A percentile compares a stretch with the other conserved stretches of the same genome.
phyloP scores from a whole-genome alignment of 2,113 vertebrate genomes.

The Rhinoderma darwinii region DNA sequence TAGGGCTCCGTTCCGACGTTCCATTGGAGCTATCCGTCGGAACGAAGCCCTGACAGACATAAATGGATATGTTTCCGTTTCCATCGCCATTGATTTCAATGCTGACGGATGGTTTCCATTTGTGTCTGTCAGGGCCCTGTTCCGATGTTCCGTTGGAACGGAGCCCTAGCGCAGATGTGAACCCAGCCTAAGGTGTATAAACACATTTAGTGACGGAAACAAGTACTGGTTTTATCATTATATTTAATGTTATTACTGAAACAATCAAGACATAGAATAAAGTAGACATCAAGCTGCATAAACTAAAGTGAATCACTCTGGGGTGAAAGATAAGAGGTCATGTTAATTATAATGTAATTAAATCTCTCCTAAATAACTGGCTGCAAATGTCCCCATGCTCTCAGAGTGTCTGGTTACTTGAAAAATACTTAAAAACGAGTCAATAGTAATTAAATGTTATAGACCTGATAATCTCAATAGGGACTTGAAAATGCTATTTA shows the following conservation, averaged over 20 bases:
- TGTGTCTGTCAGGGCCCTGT: too few species aligned
- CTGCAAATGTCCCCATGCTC: slow-evolving; percentile 25
- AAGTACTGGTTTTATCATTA: not conserved
- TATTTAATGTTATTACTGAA: slow-evolving; percentile 8
- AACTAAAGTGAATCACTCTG: slow-evolving; percentile 46
- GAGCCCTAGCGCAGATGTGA: too few species aligned
- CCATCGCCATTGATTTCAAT: too few species aligned
- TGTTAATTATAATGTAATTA: slow-evolving; percentile 56
- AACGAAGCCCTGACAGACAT: too few species aligned
- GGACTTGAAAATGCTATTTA: slow-evolving; percentile 33
- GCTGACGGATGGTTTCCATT: too few species aligned
- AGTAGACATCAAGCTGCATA: slow-evolving; percentile 12
- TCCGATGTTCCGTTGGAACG: too few species aligned
- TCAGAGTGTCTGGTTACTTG: not conserved
- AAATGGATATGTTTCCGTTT: too few species aligned
- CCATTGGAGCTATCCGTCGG: too few species aligned
- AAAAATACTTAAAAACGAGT: slow-evolving; percentile 47
- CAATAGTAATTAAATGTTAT: slow-evolving; percentile 56
- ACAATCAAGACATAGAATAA: slow-evolving; percentile 37
- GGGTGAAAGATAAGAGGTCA: slow-evolving; percentile 56
- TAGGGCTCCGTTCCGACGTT: too few species aligned
- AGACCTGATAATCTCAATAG: slow-evolving; percentile 15
- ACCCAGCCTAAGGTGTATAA: too few species aligned
- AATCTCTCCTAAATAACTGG: slow-evolving; percentile 40
- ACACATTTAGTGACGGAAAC: not conserved